Percentiles rank a stretch among this genome's conserved stretches.
Evolutionary conservation across 2,888 invertebrate species (phyloP).

Genomic region (Oithona nana): DNA sequence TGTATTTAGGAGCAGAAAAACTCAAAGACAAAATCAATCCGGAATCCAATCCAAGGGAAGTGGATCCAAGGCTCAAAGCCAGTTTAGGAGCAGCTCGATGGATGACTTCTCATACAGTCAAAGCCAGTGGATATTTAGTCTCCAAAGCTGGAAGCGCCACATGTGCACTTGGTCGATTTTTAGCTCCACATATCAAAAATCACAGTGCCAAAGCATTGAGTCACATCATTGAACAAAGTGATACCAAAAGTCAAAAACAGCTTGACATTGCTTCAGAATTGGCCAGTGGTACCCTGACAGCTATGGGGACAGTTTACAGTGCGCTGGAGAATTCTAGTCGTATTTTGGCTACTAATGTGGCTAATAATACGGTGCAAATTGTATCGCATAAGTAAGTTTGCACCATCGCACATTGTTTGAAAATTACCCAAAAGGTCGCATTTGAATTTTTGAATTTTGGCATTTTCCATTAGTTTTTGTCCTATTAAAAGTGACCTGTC

Average conservation of each 20-base stretch:
- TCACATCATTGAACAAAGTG: constrained; percentile 35
- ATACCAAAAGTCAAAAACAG: constrained; percentile 34
- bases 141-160: constrained; percentile 43
- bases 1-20: constrained; percentile 22
- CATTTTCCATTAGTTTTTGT: no score
- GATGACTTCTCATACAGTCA: constrained; percentile 44
- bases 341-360: constrained; percentile 36
- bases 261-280: constrained; percentile 41
- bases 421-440: no score
- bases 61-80: constrained; percentile 37
- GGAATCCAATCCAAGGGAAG: constrained; percentile 28
- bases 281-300: constrained; percentile 46
- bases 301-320: constrained; percentile 46
- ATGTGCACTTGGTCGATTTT: constrained; percentile 39
- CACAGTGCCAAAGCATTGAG: constrained; percentile 39
- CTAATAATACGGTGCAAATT: constrained; percentile 50
- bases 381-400: constrained; percentile 48
- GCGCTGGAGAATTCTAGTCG: constrained; percentile 48
- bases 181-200: constrained; percentile 46
- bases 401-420: no score
- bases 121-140: constrained; percentile 44
- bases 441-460: no score
- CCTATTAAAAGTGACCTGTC: no score
- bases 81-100: constrained; percentile 42
- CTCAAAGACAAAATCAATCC: constrained; percentile 37